These are phyloP conservation scores for Columba janthina DNA, from an alignment of 2,113 vertebrate genomes.

Conservation along the genomic window DNA sequence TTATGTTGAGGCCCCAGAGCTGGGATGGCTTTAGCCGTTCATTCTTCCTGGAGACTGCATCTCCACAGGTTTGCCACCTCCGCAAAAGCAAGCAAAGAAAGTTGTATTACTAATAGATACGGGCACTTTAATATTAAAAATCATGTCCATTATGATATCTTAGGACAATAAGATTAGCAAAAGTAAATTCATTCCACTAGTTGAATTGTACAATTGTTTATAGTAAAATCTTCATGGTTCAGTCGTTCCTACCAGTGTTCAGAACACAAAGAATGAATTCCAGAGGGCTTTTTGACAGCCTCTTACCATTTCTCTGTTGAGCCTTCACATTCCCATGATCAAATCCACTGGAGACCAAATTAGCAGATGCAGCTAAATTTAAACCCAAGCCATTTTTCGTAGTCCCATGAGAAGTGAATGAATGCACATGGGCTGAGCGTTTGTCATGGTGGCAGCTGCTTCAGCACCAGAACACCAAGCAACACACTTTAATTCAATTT, in stretches of 20 bases:
- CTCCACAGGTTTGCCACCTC: neutral
- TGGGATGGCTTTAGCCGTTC: neutral
- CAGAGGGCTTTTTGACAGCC: neutral
- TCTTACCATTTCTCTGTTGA: neutral
- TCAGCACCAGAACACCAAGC: neutral
- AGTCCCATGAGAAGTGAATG: neutral
- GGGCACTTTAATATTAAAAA: neutral
- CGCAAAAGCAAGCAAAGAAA: neutral
- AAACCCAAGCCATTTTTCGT: constrained; percentile 11
- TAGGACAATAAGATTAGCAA: neutral
- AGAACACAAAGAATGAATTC: neutral
- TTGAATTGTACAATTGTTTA: neutral
- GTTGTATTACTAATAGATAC: neutral
- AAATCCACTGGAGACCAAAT: neutral
- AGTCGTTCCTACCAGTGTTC: neutral
- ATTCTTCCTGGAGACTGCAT: neutral
- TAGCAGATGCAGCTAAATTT: neutral
- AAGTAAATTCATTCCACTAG: neutral
- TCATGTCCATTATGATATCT: rapidly evolving
- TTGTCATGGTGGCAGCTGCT: neutral
- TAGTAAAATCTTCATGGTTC: neutral
- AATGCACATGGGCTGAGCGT: constrained; percentile 36
- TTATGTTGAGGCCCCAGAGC: too few species aligned
- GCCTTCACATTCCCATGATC: neutral
- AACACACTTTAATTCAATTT: neutral